These are phyloP conservation scores for Caenorhabditis wallacei DNA, from an alignment of 2,888 invertebrate genomes.

Conservation along the genomic window DNA sequence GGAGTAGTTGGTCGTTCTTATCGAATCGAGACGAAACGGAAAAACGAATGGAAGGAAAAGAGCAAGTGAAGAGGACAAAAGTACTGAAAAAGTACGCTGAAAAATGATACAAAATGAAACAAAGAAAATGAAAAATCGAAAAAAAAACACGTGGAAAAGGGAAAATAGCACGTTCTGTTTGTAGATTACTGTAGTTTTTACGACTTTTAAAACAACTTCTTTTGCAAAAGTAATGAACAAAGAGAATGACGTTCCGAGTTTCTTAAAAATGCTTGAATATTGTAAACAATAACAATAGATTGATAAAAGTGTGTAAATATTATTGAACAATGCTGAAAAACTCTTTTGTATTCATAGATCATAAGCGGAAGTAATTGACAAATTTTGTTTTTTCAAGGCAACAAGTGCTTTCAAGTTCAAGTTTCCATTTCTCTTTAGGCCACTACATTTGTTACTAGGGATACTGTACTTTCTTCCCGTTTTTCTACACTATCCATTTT, in stretches of 20 bases:
- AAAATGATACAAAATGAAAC: not conserved
- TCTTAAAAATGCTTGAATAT: too few relatives aligned
- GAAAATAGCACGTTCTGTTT: not conserved
- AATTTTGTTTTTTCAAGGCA: too few relatives aligned
- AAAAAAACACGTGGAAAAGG: constrained; percentile 1
- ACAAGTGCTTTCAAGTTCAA: too few relatives aligned
- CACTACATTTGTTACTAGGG: too few relatives aligned
- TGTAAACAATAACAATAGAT: constrained; percentile 8
- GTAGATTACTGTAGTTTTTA: not conserved
- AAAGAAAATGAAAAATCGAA: not conserved
- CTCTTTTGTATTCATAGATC: constrained; percentile 4
- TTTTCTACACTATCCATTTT: too few relatives aligned
- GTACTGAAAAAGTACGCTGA: constrained; percentile 44
- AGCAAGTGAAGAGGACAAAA: constrained; percentile 19
- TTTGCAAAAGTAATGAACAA: too few relatives aligned
- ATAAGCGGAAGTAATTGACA: too few relatives aligned
- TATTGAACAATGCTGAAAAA: not conserved
- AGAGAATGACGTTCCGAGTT: too few relatives aligned
- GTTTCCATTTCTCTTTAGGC: too few relatives aligned
- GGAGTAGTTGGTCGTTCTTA: constrained; percentile 37
- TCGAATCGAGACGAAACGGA: constrained; percentile 45
- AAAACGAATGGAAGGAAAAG: constrained; percentile 20
- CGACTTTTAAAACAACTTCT: too few relatives aligned
- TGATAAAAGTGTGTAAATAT: constrained; percentile 16
- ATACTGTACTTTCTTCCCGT: too few relatives aligned